Base-by-base conservation (phyloP, 2,888 invertebrate species). In the Alentia gelatinosa region DNA sequence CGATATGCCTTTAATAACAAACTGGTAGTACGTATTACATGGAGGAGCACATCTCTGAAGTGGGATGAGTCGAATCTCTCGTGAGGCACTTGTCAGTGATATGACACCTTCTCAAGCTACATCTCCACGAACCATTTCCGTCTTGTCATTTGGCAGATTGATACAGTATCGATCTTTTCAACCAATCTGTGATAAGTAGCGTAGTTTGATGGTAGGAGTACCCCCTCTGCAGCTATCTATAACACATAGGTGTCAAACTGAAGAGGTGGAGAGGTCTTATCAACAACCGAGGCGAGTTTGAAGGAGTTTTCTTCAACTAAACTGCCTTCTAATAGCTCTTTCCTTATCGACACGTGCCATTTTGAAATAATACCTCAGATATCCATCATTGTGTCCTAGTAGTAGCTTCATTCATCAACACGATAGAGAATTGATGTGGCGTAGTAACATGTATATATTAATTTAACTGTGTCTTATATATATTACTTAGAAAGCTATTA, bases 211-310 rank as follows among this genome's bases (percentile, higher is more conserved):
- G 3, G 68, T 4, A 19, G 30, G 30, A 68, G 68, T 12, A 68
- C 79, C 39, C 63, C n/a, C 23, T 83, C 83, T 5, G 35, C n/a
- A 47, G 15, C 86, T 86, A 86, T 86, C 86, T 47, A 42, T 86
- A 86, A 47, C 42, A 42, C 47, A 47, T 86, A 86, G 86, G 86
- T 86, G 86, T 86, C 86, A 86, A 47, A 47, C 33, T 86, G 86
- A 47, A 86, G 42, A 79, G 79, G 79, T 19, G 12, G 23, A 79
- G 79, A 79, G 79, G 35, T 1, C 35, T 37, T 79, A 79, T 35
- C 79, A n/a, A 19, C 15, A 39, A 15, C 15, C 26, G 15, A 79
- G 79, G 79, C 39, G 35, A 39, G 4, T 79, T 79, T 79, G 79
- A 35, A 79, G 79, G 79, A 79, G 37, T 19, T 79, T 19, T 23